Evolutionary conservation across 2,888 invertebrate species (phyloP), one percentile per base, ranked within the genome.

Genomic region (Tipula vernalis): DNA sequence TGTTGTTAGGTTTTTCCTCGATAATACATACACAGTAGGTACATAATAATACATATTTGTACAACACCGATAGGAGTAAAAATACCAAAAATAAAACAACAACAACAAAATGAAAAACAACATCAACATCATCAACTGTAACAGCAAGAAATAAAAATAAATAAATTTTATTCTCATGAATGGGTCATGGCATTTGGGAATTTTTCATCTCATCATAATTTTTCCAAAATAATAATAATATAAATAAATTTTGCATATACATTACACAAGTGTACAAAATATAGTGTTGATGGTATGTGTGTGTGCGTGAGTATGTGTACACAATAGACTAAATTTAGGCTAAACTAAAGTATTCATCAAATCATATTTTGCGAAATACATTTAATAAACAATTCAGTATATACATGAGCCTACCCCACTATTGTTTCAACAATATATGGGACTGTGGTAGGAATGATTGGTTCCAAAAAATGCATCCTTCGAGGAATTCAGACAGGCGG

Each of bases 181-280:
- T 84, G 84, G 84, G 84, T 84, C 84, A 84, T 84, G 84, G 36
- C 84, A 39, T 84, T 39, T 84, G 84, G 84, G 84, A 84, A 84
- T 84, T 84, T 71, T 84, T 39, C 84, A 84, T 84, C 84, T 84
- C 41, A 84, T 84, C 84, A 84, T 84, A 84, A 84, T 84, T 84
- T 84, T 84, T 41, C 84, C 71, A 28, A 71, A 71, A 71, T 71
- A 71, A 71, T 71, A 71, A 71, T 71, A 71, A 71, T 71, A 71
- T 71, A 71, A 71, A 71, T 71, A 71, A 71, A 71, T 71, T 71
- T 71, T 71, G 28, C 71, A 71, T 71, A 71, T 71, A 71, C 28
- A 71, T 28, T 71, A 71, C 71, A 71, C 71, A 28, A 10, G 71
- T 71, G 71, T 71, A 71, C 28, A 28, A 6, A 4, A 5, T 57